phyloP scores from a whole-genome alignment of 2,797 vertebrate genomes.

The Thalassophryne amazonica region DNA sequence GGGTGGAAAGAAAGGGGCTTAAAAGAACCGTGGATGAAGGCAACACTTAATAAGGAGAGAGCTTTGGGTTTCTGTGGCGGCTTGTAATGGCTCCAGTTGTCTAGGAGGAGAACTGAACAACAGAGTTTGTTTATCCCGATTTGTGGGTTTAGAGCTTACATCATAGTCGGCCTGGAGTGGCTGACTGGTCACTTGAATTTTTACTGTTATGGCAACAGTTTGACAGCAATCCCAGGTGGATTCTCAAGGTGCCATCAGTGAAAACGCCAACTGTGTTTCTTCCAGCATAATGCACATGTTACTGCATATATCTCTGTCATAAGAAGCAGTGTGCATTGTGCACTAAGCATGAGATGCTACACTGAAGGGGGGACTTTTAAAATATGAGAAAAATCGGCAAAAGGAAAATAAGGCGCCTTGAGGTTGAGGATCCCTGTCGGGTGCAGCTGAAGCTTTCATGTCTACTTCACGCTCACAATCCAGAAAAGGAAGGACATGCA shows the following conservation, averaged over 20 bases:
- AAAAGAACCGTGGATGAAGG: constrained; percentile 50
- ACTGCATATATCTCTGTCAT: no score
- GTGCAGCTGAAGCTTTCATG: no score
- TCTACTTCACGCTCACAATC: no score
- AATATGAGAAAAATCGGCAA: no score
- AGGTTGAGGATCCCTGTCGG: no score
- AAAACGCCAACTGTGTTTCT: no score
- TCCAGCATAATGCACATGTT: no score
- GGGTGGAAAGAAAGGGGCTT: constrained; percentile 38
- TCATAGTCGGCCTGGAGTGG: constrained; percentile 14
- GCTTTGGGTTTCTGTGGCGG: constrained; percentile 67
- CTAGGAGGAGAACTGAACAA: constrained; percentile 61
- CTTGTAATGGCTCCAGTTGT: constrained; percentile 73
- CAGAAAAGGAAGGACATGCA: no score
- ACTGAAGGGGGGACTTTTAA: no score
- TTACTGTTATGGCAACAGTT: background rate
- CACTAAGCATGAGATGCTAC: no score
- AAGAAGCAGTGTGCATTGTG: no score
- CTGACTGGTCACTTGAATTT: constrained; percentile 2
- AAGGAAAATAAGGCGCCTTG: no score
- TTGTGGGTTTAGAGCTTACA: constrained; percentile 15
- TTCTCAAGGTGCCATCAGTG: background rate
- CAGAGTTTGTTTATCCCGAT: constrained; percentile 62
- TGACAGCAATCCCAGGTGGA: background rate
- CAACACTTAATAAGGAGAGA: constrained; percentile 59